Conservation (phyloP, 2,888 invertebrate genomes). For the Volucella bombylans region DNA sequence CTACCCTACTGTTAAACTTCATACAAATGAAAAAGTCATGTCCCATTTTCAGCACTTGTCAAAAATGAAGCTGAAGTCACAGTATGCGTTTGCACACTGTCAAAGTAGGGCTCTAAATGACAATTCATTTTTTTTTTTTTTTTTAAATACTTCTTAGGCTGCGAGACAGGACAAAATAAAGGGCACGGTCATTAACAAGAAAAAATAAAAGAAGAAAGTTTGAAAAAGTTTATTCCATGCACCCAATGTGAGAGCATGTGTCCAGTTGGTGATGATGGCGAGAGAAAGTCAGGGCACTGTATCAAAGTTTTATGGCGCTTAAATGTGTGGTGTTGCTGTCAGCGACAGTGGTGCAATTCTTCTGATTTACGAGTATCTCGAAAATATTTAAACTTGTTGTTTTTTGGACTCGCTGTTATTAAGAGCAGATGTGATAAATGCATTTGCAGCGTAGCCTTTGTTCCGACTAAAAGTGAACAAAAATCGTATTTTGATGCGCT, state of each 20-base stretch:
- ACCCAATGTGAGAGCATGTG: slow-evolving; percentile 53
- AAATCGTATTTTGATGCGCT: not conserved
- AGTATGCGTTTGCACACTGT: slow-evolving; percentile 38
- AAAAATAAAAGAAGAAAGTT: slow-evolving; percentile 19
- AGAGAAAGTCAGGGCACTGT: slow-evolving; percentile 35
- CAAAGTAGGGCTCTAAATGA: slow-evolving; percentile 38
- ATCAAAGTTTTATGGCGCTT: slow-evolving; percentile 63
- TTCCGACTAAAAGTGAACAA: not conserved
- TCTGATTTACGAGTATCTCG: slow-evolving; percentile 67
- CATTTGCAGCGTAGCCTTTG: not conserved
- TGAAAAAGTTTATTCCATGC: slow-evolving; percentile 51
- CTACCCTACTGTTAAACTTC: slow-evolving; percentile 16
- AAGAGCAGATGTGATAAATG: slow-evolving; percentile 11
- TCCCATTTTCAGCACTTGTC: not conserved
- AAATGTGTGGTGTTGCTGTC: slow-evolving; percentile 65
- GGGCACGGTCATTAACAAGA: slow-evolving; percentile 51
- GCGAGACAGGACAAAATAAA: slow-evolving; percentile 42
- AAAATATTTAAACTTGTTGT: slow-evolving; percentile 50
- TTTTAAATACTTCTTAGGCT: slow-evolving; percentile 41
- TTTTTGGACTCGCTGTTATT: not conserved
- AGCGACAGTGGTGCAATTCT: slow-evolving; percentile 64
- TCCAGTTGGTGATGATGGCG: slow-evolving; percentile 52
- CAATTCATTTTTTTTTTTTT: slow-evolving; percentile 19
- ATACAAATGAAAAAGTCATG: slow-evolving; percentile 40
- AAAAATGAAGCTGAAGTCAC: slow-evolving; percentile 6